These are phyloP conservation scores for Amphipoea lucens DNA, from an alignment of 2,888 invertebrate species.

Conservation along the genomic window DNA sequence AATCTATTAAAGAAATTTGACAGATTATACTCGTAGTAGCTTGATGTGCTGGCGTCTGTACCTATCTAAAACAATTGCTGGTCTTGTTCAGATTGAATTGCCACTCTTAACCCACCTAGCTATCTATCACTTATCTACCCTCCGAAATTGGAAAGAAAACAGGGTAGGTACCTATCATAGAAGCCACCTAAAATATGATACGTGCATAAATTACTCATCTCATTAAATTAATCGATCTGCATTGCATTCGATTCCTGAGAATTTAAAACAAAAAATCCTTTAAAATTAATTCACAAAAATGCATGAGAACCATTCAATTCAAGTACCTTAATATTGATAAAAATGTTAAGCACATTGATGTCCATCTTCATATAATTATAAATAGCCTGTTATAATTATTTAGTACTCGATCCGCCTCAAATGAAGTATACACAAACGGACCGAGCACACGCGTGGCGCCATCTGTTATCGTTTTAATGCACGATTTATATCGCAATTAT, in stretches of 20 bases:
- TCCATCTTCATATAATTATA: slow-evolving; percentile 4
- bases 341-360: slow-evolving; percentile 12
- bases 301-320: not conserved
- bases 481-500: slow-evolving; percentile 53
- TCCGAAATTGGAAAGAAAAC: not conserved
- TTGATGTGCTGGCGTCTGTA: no score
- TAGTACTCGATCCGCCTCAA: slow-evolving; percentile 25
- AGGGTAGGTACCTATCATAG: no score
- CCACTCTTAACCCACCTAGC: not conserved
- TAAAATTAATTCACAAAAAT: not conserved
- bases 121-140: no score
- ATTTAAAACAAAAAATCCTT: not conserved
- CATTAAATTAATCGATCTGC: not conserved
- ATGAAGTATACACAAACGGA: slow-evolving; percentile 21
- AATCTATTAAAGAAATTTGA: no score
- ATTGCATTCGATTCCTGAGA: not conserved
- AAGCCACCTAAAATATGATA: not conserved
- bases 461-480: slow-evolving; percentile 67
- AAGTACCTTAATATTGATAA: not conserved
- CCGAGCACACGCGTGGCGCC: slow-evolving; percentile 64
- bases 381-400: slow-evolving; percentile 39
- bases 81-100: not conserved
- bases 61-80: not conserved
- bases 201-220: not conserved
- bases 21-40: no score